Evolutionary conservation across 2,113 vertebrate genomes (phyloP), one percentile per base, ranked within the genome.

Genomic region (Phaethornis superciliosus): DNA sequence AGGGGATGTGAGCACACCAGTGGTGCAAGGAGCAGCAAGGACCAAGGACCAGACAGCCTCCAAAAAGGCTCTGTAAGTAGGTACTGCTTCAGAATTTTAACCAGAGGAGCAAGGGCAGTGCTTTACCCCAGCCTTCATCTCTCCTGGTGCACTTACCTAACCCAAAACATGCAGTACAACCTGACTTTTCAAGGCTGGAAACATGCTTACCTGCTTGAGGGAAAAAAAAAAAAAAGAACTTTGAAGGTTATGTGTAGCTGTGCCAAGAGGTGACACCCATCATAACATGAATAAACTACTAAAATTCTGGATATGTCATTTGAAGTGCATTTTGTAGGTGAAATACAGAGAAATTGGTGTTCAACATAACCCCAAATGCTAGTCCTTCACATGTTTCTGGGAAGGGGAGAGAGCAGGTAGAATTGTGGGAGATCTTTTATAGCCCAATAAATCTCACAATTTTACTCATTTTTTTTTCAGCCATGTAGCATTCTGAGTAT

Each of bases 231-330:
- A 59, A 59, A 59, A 59, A 59, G 58, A 64, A 64, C 9, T 92
- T 80, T 89, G 95, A 93, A 81, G 81, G 65, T 67, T 72, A 82
- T 0, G 1, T 26, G 55, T 74, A 89, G 63, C 75, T 85, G 46
- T 92, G 91, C 87, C 83, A 93, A 52, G 9, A 12, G 35, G 19
- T 89, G 93, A 74, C 93, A 95, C 81, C 87, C 96, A 81, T 89
- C 81, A 76, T 62, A 94, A 92, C 78, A 94, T 35, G 76, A 89
- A 88, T 89, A 68, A 90, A 68, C 65, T 84, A 55, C 68, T 37
- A 56, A n/a, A 79, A 82, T 51, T 55, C 85, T 35, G 65, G n/a
- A 79, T 85, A 72, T 95, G 67, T 63, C 51, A 94, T 69, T 47
- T 85, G 70, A 94, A 87, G 37, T 37, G 59, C 68, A 52, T 69